These are phyloP conservation scores for Glyphotaelius pellucidus DNA, from an alignment of 2,888 invertebrate genomes.

Conservation along the genomic window DNA sequence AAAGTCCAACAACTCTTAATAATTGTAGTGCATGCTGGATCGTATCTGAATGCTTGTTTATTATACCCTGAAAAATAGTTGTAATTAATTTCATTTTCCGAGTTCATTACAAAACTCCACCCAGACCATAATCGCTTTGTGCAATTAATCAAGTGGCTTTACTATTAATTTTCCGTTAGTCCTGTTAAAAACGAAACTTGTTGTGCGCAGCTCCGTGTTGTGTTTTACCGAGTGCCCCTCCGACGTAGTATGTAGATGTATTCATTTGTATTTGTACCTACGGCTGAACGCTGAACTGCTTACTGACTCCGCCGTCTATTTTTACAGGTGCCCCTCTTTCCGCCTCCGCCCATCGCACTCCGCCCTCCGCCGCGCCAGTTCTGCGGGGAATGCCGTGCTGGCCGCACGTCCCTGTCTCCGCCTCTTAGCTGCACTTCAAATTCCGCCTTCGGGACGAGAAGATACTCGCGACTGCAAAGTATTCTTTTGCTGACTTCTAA, in stretches of 20 bases:
- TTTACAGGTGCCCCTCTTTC: constrained; percentile 53
- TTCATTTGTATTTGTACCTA: neutral
- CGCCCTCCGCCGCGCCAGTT: constrained; percentile 21
- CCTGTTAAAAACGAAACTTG: constrained; percentile 45
- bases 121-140: neutral
- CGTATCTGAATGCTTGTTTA: neutral
- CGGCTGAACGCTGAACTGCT: neutral
- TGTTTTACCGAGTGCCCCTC: neutral
- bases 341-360: constrained; percentile 12
- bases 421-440: neutral
- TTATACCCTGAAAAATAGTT: neutral
- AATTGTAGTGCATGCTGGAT: neutral
- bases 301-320: constrained; percentile 47
- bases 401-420: constrained; percentile 23
- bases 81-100: neutral
- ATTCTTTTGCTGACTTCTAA: neutral
- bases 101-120: neutral
- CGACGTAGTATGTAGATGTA: neutral
- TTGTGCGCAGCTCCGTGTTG: neutral
- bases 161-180: constrained; percentile 42
- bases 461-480: neutral
- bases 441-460: constrained; percentile 1
- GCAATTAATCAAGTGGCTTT: constrained; percentile 16
- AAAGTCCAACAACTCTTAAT: neutral
- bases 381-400: constrained; percentile 38